phyloP scores from a whole-genome alignment of 2,113 vertebrate genomes.

The Eulemur macaco region DNA sequence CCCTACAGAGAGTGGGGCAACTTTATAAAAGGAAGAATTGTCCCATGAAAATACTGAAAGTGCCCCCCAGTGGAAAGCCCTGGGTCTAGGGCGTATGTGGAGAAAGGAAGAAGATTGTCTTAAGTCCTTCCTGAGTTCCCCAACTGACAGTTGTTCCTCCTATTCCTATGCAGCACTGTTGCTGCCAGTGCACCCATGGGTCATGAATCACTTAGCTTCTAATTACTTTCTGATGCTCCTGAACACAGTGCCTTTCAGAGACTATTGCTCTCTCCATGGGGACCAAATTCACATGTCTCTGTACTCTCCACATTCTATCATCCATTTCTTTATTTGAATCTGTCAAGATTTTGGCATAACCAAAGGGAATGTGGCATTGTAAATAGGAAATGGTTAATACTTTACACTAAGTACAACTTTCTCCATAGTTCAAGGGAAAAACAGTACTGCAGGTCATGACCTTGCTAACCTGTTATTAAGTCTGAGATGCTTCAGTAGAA shows the following conservation, averaged over 20 bases:
- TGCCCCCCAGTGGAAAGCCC: background rate
- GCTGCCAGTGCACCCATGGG: background rate
- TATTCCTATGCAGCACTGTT: background rate
- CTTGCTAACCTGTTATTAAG: background rate
- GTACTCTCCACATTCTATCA: background rate
- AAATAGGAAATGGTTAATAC: background rate
- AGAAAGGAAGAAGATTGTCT: background rate
- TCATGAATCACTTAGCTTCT: background rate
- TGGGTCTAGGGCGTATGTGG: background rate
- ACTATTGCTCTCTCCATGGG: background rate
- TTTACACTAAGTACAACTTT: background rate
- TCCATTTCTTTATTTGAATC: background rate
- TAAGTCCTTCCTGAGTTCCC: background rate
- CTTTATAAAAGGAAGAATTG: background rate
- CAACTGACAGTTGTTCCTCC: background rate
- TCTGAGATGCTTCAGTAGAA: background rate
- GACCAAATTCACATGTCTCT: background rate
- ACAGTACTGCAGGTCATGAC: background rate
- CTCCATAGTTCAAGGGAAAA: background rate
- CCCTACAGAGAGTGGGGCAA: background rate
- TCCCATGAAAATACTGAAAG: background rate
- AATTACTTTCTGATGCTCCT: background rate
- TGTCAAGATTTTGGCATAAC: background rate
- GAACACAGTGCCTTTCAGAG: background rate
- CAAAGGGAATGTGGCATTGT: background rate